A percentile compares a stretch with the other conserved stretches of the same genome.
phyloP scores from a whole-genome alignment of 2,888 invertebrate species.

The Heteromyza rotundicornis region DNA sequence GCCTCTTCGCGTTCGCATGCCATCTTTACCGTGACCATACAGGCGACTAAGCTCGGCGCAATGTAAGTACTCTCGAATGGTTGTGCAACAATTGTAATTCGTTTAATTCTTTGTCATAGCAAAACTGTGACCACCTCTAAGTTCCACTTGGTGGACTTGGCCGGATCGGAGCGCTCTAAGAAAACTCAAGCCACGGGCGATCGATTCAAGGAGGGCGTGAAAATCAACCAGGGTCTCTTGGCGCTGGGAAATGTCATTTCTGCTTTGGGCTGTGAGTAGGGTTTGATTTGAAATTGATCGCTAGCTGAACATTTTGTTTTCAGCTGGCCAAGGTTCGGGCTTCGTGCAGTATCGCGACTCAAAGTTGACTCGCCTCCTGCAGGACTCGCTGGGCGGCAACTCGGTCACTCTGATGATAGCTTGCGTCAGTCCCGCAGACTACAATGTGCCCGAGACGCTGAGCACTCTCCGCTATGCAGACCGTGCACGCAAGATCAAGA shows the following conservation, averaged over 20 bases:
- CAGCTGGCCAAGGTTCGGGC: conserved; percentile 64
- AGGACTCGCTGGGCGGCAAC: conserved; percentile 94
- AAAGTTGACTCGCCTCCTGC: conserved; percentile 87
- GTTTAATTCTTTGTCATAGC: conserved; percentile 1
- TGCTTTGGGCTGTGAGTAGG: conserved; percentile 76
- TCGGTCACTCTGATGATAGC: conserved; percentile 95
- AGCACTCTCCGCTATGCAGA: conserved; percentile 91
- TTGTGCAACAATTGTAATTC: background rate
- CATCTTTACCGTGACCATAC: conserved; percentile 79
- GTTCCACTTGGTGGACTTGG: conserved; percentile 90
- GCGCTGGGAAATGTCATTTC: conserved; percentile 95
- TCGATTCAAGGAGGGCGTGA: conserved; percentile 85
- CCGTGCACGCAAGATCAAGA: conserved; percentile 83
- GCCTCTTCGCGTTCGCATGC: conserved; percentile 90
- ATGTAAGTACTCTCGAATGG: conserved; percentile 66
- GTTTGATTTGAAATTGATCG: no score
- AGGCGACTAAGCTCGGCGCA: conserved; percentile 70
- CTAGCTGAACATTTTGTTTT: no score
- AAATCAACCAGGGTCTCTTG: conserved; percentile 90
- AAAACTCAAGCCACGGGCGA: conserved; percentile 90
- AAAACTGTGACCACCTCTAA: conserved; percentile 78
- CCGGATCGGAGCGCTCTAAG: conserved; percentile 89
- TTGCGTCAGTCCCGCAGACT: conserved; percentile 91
- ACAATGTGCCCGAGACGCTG: conserved; percentile 84
- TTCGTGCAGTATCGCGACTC: conserved; percentile 92